Evolutionary conservation across 2,113 vertebrate genomes (phyloP).

Genomic region (Marcusenius ussheri): DNA sequence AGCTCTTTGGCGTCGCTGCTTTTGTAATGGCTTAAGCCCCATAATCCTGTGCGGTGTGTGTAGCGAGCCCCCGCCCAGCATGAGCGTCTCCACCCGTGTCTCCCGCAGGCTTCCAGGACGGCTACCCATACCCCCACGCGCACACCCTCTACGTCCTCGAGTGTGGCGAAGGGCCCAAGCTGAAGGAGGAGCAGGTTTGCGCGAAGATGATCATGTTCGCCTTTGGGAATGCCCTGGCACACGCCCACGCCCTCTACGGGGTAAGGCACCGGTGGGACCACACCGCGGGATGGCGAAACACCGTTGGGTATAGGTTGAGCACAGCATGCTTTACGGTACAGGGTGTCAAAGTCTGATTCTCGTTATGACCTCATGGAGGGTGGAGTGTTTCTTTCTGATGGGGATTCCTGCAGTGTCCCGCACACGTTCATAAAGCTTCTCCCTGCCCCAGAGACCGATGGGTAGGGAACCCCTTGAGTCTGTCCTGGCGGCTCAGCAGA

Average conservation of each 20-base stretch:
- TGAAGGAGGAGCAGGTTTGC: slow-evolving; percentile 66
- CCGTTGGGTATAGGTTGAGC: not conserved
- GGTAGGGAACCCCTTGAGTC: not conserved
- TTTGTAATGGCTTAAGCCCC: not conserved
- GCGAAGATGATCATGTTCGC: slow-evolving; percentile 81
- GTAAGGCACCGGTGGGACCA: slow-evolving; percentile 39
- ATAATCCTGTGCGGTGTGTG: not conserved
- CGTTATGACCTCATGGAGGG: not conserved
- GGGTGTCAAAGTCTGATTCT: not conserved
- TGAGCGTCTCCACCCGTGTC: not conserved
- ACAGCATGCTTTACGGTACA: not conserved
- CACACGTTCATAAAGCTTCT: not conserved
- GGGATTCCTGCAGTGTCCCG: not conserved
- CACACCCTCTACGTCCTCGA: slow-evolving; percentile 76
- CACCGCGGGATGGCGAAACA: not conserved
- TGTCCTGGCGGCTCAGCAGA: not conserved
- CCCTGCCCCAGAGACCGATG: not conserved
- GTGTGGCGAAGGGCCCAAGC: slow-evolving; percentile 41
- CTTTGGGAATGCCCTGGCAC: slow-evolving; percentile 74
- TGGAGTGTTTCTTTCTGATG: not conserved
- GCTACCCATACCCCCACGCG: slow-evolving; percentile 69
- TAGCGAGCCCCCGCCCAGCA: not conserved
- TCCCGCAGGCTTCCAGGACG: slow-evolving; percentile 65
- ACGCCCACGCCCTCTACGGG: slow-evolving; percentile 64
- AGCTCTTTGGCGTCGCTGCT: not conserved